A percentile compares a stretch with the other conserved stretches of the same genome.
phyloP scores from a whole-genome alignment of 1,140 invertebrate species.

The Cephus cinctus region DNA sequence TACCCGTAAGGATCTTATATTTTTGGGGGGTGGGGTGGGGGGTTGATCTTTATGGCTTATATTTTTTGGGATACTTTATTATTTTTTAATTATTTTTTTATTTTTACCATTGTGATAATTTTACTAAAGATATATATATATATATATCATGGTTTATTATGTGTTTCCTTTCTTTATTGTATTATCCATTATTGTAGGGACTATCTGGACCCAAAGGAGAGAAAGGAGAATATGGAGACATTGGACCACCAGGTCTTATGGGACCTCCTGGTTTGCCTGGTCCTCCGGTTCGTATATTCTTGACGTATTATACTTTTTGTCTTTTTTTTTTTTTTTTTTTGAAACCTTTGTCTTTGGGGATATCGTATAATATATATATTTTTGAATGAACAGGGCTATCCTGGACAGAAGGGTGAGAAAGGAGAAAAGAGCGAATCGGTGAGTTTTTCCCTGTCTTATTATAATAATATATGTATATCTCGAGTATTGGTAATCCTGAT shows the following conservation, averaged over 20 bases:
- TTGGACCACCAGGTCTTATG: constrained; percentile 84
- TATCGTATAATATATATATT: no score
- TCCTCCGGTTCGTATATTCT: constrained; percentile 65
- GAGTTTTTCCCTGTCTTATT: constrained; percentile 49
- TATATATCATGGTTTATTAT: constrained; percentile 8
- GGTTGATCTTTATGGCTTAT: no score
- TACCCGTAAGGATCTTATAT: constrained; percentile 60
- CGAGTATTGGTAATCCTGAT: background rate
- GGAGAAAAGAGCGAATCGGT: constrained; percentile 92
- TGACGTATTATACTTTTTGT: constrained; percentile 8
- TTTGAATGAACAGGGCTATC: no score
- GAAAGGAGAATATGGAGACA: constrained; percentile 88
- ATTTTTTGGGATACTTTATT: background rate
- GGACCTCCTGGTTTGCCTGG: constrained; percentile 83
- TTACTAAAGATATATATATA: constrained; percentile 6
- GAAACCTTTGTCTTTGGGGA: no score
- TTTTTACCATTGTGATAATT: background rate
- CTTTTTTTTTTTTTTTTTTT: constrained; percentile 13
- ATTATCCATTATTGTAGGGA: constrained; percentile 63
- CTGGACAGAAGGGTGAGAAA: constrained; percentile 84
- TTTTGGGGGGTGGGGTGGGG: background rate
- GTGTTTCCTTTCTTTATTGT: constrained; percentile 24
- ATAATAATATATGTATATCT: constrained; percentile 7
- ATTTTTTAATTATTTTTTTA: background rate
- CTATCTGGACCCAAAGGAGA: constrained; percentile 82